phyloP scores from a whole-genome alignment of 2,113 vertebrate genomes.

The Ceratotherium simum region DNA sequence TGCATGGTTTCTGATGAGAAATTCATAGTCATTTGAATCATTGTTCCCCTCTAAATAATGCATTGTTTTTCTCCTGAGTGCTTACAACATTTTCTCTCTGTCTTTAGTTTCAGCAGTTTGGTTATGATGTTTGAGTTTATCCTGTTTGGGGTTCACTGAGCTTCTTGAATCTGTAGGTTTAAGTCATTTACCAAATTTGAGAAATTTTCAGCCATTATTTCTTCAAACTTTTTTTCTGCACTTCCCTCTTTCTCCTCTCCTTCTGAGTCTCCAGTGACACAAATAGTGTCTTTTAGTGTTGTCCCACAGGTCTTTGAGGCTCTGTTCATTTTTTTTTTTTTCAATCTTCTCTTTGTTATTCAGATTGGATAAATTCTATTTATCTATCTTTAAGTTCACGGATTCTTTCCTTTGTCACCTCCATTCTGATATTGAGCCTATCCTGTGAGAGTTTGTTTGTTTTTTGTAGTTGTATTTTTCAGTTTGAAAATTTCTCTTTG shows the following conservation, averaged over 20 bases:
- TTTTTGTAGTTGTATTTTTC: not conserved
- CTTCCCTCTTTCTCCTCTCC: not conserved
- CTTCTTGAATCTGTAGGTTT: not conserved
- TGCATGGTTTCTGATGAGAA: not conserved
- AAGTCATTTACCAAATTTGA: conserved; percentile 1
- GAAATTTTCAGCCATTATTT: not conserved
- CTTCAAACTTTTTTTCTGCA: not conserved
- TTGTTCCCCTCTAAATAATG: not conserved
- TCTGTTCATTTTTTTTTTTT: not conserved
- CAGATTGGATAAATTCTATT: not conserved
- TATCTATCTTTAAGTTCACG: not conserved
- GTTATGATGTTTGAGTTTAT: not conserved
- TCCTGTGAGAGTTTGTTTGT: not conserved
- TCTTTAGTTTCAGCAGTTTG: not conserved
- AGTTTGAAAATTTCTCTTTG: not conserved
- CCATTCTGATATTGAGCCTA: not conserved
- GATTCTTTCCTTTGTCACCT: not conserved
- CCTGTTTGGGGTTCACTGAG: not conserved
- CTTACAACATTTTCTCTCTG: not conserved
- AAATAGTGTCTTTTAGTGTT: not conserved
- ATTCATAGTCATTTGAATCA: not conserved
- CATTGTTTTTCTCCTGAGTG: not conserved
- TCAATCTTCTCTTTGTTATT: not conserved
- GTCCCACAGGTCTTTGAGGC: not conserved
- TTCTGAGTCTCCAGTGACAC: not conserved